A percentile compares a stretch with the other conserved stretches of the same genome.
phyloP scores from a whole-genome alignment of 2,797 vertebrate species.

The Rachycentron canadum region DNA sequence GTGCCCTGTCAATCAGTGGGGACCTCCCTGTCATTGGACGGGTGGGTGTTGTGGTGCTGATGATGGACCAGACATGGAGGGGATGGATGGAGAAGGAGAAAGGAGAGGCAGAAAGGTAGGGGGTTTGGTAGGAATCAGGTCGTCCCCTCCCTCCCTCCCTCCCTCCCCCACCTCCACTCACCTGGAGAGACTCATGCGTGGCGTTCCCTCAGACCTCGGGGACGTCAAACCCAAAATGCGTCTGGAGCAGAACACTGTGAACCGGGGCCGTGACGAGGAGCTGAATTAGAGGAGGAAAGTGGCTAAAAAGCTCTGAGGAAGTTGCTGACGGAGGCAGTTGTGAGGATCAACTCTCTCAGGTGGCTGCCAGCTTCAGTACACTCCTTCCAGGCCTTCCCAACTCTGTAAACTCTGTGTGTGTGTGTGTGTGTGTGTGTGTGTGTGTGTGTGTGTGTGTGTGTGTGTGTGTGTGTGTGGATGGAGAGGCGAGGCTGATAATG shows the following conservation, averaged over 20 bases:
- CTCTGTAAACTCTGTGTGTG: conserved; percentile 51
- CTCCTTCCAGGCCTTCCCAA: conserved; percentile 55
- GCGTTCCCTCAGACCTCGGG: conserved; percentile 55
- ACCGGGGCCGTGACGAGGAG: conserved; percentile 58
- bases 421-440: conserved; percentile 23
- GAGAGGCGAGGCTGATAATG: conserved; percentile 65
- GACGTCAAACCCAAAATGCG: conserved; percentile 56
- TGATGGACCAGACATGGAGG: conserved; percentile 45
- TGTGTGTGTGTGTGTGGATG: conserved; percentile 21
- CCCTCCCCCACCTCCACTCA: conserved; percentile 16
- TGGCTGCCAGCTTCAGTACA: conserved; percentile 65
- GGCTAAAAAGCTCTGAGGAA: conserved; percentile 77
- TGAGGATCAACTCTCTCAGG: conserved; percentile 79
- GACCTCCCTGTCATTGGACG: conserved; percentile 55
- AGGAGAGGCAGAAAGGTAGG: not conserved
- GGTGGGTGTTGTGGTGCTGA: conserved; percentile 21
- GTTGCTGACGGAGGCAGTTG: conserved; percentile 71
- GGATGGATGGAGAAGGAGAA: not conserved
- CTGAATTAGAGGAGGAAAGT: conserved; percentile 72
- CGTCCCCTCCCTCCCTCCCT: not conserved
- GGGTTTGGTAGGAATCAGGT: conserved; percentile 11
- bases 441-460: conserved; percentile 27
- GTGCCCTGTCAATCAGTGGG: conserved; percentile 78
- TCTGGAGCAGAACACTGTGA: conserved; percentile 57
- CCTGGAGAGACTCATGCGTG: conserved; percentile 58